A percentile compares a stretch with the other conserved stretches of the same genome.
Conservation (phyloP, 92 coral and sea anemone genomes). For the Umimayanthus chanpuru region DNA sequence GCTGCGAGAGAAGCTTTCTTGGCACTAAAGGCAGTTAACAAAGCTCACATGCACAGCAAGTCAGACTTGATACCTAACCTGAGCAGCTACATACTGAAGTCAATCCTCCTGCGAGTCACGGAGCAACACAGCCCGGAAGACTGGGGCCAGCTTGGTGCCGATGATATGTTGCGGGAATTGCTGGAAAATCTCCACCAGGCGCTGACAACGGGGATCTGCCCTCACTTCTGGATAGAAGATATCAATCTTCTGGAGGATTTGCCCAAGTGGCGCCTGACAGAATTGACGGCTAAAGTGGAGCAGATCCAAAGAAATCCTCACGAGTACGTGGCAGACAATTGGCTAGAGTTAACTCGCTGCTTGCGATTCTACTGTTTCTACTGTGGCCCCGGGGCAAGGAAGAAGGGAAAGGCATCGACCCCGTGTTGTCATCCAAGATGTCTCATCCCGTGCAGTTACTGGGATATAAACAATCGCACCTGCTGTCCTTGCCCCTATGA, state of each 20-base stretch:
- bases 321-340: constrained; percentile 37
- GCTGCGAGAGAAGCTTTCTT: constrained; percentile 32
- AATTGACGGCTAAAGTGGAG: constrained; percentile 11
- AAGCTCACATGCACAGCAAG: constrained; percentile 24
- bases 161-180: background rate
- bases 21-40: constrained; percentile 41
- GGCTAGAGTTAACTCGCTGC: constrained; percentile 38
- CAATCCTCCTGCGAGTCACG: constrained; percentile 22
- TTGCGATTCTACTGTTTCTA: constrained; percentile 29
- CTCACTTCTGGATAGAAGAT: constrained; percentile 45
- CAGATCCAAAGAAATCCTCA: constrained; percentile 23
- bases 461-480: constrained; percentile 25
- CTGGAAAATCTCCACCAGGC: constrained; percentile 29
- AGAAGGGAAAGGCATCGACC: background rate
- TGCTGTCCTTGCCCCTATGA: background rate
- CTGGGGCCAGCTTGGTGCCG: background rate
- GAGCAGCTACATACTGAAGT: constrained; percentile 34
- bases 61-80: constrained; percentile 13
- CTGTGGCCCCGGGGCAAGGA: background rate
- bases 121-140: background rate
- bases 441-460: constrained; percentile 18
- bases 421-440: background rate
- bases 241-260: constrained; percentile 39
- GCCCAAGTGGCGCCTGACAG: constrained; percentile 15
- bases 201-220: constrained; percentile 31